Base-by-base conservation (phyloP, 23 tunicate species). In the Botrylloides violaceus region DNA sequence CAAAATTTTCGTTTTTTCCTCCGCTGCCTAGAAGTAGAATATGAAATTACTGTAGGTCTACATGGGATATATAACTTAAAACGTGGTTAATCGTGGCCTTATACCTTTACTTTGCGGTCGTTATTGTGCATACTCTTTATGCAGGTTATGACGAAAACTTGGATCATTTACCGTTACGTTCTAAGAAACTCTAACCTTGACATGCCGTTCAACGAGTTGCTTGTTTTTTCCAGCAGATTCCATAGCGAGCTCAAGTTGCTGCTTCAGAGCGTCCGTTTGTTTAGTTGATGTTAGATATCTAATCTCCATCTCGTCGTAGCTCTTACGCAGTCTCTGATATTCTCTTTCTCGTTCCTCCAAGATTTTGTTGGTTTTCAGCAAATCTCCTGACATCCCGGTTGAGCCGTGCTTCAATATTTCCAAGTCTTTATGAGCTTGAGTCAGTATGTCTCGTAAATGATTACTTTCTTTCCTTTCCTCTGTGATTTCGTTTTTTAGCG, bases 371-470 rank as follows among this genome's bases (percentile, higher is more conserved):
- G 59, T 80, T 73, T 72, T 65, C 68, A 59, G 70, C 1, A 80
- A 61, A 38, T 35, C 77, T 47, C 68, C 79, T 24, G 85, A 60
- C 27, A 80, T 71, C 21, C 85, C 85, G 34, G 49, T 63, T 3
- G 79, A 43, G 30, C 85, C 85, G 7, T 80, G 85, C 32, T 63
- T 73, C 53, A 76, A 34, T 32, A 72, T 72, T 64, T 80, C 85
- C n/a, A 80, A 36, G 29, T 80, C 85, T 49, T 80, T 73, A 27
- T 80, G 85, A 18, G 84, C 74, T 75, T 79, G 77, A 4, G 92
- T 56, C 26, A 84, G 49, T 20, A 84, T 73, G 36, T 84, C 92
- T 33, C 83, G 64, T 5, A 79, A 66, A 20, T 79, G 79, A 31
- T 50, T 49, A 4, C 84, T 64, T 66, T 84, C 83, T 33, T 34